Evolutionary conservation across 2,113 vertebrate genomes (phyloP).

Genomic region (Catharus minimus): DNA sequence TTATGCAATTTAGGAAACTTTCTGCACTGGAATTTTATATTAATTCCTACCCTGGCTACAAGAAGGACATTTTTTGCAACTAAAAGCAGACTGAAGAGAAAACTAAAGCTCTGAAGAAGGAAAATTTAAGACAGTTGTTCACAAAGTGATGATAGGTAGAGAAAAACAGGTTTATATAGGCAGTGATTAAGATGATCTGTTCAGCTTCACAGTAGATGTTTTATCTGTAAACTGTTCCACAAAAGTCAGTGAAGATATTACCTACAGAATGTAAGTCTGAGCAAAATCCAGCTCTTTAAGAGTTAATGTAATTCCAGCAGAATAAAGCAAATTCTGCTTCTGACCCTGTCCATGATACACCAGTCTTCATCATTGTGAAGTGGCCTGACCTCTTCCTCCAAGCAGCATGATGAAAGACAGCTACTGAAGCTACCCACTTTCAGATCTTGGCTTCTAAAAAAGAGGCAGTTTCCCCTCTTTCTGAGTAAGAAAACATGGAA

Average conservation of each 20-base stretch:
- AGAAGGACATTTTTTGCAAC: neutral
- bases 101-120: neutral
- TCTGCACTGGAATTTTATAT: neutral
- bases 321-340: slow-evolving; percentile 36
- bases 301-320: slow-evolving; percentile 3
- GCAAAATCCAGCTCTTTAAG: neutral
- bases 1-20: neutral
- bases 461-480: neutral
- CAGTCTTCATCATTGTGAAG: slow-evolving; percentile 17
- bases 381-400: slow-evolving; percentile 30
- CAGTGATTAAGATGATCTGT: neutral
- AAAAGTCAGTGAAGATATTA: neutral
- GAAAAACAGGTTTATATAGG: neutral
- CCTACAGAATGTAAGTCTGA: neutral
- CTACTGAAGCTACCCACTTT: neutral
- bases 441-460: neutral
- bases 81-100: neutral
- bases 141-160: neutral
- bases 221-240: neutral
- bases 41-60: neutral
- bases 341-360: neutral
- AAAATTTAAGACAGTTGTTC: neutral
- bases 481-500: neutral
- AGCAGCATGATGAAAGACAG: slow-evolving; percentile 32
- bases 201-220: neutral